Evolutionary conservation across 2,888 invertebrate species (phyloP).

Genomic region (Microctonus aethiopoides): DNA sequence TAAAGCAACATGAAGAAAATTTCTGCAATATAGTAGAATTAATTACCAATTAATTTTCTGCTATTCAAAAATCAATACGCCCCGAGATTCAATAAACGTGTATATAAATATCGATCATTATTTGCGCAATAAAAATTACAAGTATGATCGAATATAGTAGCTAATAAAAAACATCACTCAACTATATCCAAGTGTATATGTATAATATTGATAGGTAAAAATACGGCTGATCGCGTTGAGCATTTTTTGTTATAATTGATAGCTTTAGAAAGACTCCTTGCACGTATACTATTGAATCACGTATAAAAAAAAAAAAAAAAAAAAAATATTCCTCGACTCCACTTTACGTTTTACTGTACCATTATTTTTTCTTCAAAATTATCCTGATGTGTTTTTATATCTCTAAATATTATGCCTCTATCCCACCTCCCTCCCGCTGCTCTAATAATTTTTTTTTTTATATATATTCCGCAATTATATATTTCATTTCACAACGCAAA

Average conservation of each 20-base stretch:
- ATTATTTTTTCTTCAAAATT: no score
- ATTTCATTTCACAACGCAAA: no score
- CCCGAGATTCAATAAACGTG: not conserved
- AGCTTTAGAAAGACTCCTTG: slow-evolving; percentile 8
- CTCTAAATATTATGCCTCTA: no score
- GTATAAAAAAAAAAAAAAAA: not conserved
- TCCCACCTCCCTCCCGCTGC: no score
- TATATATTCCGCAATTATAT: no score
- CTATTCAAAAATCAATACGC: slow-evolving; percentile 16
- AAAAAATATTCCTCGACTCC: not conserved
- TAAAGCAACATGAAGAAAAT: not conserved
- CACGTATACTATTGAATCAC: not conserved
- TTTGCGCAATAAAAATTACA: slow-evolving; percentile 32
- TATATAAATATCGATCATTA: slow-evolving; percentile 1
- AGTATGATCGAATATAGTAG: slow-evolving; percentile 26
- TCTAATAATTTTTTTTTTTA: no score
- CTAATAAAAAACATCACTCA: slow-evolving; percentile 29
- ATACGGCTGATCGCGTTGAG: slow-evolving; percentile 14
- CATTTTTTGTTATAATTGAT: slow-evolving; percentile 29
- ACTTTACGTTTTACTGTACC: no score
- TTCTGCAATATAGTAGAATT: not conserved
- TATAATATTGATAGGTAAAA: no score
- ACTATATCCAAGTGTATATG: slow-evolving; percentile 20
- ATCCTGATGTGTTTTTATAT: no score
- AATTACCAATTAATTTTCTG: slow-evolving; percentile 30